phyloP scores from a whole-genome alignment of 2,113 vertebrate species.

The Zootoca vivipara region DNA sequence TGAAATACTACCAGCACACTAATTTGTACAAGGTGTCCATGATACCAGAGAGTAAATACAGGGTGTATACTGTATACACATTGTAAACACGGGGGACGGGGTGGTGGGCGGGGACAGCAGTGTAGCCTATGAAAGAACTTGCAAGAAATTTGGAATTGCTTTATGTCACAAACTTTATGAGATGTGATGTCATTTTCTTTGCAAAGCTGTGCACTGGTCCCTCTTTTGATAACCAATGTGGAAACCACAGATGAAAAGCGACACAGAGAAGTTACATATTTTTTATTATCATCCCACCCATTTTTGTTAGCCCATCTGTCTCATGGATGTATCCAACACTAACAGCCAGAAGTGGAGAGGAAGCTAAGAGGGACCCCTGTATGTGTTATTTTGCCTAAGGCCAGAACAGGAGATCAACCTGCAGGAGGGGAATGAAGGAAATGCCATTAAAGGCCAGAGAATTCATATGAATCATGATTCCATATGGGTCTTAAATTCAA shows the following conservation, averaged over 20 bases:
- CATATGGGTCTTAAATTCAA: constrained; percentile 52
- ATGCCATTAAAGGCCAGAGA: constrained; percentile 50
- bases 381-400: constrained; percentile 34
- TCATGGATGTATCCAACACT: not conserved
- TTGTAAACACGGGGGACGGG: not conserved
- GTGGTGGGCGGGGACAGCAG: not conserved
- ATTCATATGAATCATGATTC: constrained; percentile 46
- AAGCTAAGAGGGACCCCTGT: not conserved
- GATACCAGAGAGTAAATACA: not conserved
- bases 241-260: not conserved
- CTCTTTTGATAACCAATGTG: not conserved
- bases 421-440: constrained; percentile 35
- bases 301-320: constrained; percentile 17
- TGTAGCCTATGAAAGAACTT: not conserved
- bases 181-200: not conserved
- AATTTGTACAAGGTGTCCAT: not conserved
- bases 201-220: not conserved
- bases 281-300: not conserved
- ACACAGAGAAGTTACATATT: not conserved
- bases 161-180: not conserved
- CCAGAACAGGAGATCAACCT: constrained; percentile 52
- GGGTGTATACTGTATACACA: not conserved
- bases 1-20: not conserved
- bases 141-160: not conserved
- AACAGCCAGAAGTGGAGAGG: not conserved